Evolutionary conservation across 2,888 invertebrate species (phyloP).

Genomic region (Drosophila percnosoma): DNA sequence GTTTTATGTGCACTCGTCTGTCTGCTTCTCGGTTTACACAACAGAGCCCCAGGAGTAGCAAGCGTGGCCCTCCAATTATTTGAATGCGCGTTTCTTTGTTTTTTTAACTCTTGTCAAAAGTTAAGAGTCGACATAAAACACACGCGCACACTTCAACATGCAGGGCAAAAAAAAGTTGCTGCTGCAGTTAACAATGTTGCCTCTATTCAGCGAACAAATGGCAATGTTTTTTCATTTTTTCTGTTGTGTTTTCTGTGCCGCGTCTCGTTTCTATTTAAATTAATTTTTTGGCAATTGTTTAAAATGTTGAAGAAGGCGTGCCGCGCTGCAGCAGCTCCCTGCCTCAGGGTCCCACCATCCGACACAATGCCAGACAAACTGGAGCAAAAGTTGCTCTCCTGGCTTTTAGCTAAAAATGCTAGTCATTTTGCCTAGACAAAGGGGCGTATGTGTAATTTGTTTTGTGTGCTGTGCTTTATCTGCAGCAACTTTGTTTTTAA

Average conservation of each 20-base stretch:
- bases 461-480: constrained; percentile 46
- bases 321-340: constrained; percentile 14
- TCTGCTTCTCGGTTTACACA: constrained; percentile 23
- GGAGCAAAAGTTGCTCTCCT: constrained; percentile 32
- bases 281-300: constrained; percentile 68
- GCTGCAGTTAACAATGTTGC: constrained; percentile 56
- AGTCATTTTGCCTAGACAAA: constrained; percentile 56
- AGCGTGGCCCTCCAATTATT: constrained; percentile 61
- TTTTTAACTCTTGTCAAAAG: constrained; percentile 52
- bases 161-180: constrained; percentile 20
- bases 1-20: constrained; percentile 57
- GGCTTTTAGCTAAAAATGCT: constrained; percentile 45
- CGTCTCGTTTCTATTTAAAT: constrained; percentile 69
- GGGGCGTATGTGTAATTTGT: constrained; percentile 73
- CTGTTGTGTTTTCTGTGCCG: not conserved
- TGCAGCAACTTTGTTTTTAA: constrained; percentile 39
- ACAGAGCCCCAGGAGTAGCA: constrained; percentile 8
- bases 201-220: constrained; percentile 43
- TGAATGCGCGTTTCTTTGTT: constrained; percentile 70
- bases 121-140: constrained; percentile 58
- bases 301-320: constrained; percentile 68
- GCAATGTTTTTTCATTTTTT: constrained; percentile 28
- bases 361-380: constrained; percentile 22
- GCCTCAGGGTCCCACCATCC: not conserved
- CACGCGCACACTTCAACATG: constrained; percentile 19